Conservation (phyloP, 1,140 invertebrate genomes). For the Drosophila parabipectinata region DNA sequence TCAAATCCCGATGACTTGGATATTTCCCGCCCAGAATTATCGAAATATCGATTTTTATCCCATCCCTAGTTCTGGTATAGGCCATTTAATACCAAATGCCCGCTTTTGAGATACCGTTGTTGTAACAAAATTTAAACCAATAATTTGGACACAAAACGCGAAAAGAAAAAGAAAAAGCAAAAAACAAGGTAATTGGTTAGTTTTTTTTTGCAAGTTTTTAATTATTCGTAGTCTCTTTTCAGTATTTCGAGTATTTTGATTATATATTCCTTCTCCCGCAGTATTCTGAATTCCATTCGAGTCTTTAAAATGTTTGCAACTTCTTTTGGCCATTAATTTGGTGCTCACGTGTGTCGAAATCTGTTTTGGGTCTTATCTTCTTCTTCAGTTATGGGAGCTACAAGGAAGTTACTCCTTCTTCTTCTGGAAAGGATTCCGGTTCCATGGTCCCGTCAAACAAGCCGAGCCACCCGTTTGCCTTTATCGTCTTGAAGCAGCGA, state of each 20-base stretch:
- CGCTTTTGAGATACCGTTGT: too few species aligned
- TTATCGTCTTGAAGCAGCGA: background rate
- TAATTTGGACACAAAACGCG: background rate
- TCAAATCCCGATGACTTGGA: too few species aligned
- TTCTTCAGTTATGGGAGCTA: background rate
- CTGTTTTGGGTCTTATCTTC: background rate
- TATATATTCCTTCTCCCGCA: background rate
- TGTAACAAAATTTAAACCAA: too few species aligned
- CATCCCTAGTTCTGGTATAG: too few species aligned
- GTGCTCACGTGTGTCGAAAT: background rate
- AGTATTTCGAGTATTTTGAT: background rate
- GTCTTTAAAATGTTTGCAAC: background rate
- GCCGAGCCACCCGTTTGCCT: background rate
- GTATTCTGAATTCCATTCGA: background rate
- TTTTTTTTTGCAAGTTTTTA: background rate
- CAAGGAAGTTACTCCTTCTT: background rate
- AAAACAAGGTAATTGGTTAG: background rate
- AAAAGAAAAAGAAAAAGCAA: background rate
- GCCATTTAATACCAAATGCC: too few species aligned
- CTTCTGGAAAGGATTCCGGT: background rate
- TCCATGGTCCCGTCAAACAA: background rate
- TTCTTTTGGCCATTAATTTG: background rate
- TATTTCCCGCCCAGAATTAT: too few species aligned
- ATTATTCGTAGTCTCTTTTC: background rate
- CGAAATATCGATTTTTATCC: too few species aligned